Evolutionary conservation across 92 coral and sea anemone genomes (phyloP).

Genomic region (Porites rus): DNA sequence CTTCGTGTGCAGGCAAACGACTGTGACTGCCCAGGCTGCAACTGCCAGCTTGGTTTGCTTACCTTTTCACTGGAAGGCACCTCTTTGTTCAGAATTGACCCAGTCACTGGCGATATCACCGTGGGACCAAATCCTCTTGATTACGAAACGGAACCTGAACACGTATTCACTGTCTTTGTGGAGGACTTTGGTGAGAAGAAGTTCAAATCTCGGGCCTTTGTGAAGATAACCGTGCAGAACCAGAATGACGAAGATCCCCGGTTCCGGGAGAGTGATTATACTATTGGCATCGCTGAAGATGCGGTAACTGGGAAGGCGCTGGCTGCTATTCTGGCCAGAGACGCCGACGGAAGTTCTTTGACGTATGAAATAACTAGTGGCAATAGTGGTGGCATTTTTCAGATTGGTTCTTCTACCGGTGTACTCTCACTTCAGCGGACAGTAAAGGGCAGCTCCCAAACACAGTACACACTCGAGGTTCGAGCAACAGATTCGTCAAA

Average conservation of each 20-base stretch:
- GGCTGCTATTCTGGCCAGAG: slow-evolving; percentile 92
- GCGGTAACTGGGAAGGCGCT: slow-evolving; percentile 62
- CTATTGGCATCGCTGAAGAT: slow-evolving; percentile 85
- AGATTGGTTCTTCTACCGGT: slow-evolving; percentile 58
- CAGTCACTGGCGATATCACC: slow-evolving; percentile 75
- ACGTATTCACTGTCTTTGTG: slow-evolving; percentile 72
- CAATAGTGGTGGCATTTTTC: slow-evolving; percentile 41
- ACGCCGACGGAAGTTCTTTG: slow-evolving; percentile 75
- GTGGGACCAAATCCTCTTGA: slow-evolving; percentile 74
- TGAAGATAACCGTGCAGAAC: slow-evolving; percentile 66
- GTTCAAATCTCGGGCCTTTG: slow-evolving; percentile 48
- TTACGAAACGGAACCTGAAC: slow-evolving; percentile 58
- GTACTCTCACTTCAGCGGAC: slow-evolving; percentile 57
- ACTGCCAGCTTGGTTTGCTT: slow-evolving; percentile 68
- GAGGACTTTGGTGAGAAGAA: slow-evolving; percentile 73
- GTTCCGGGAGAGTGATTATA: slow-evolving; percentile 74
- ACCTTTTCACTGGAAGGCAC: slow-evolving; percentile 65
- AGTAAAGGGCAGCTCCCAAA: slow-evolving; percentile 46
- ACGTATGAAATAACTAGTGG: slow-evolving; percentile 52
- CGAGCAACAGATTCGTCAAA: slow-evolving; percentile 67
- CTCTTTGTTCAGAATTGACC: slow-evolving; percentile 59
- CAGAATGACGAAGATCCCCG: slow-evolving; percentile 80
- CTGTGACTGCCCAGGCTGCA: slow-evolving; percentile 81
- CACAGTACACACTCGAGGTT: slow-evolving; percentile 70
- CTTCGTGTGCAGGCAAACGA: slow-evolving; percentile 76